These are phyloP conservation scores for Branchinecta lindahli DNA, from an alignment of 1,140 invertebrate species.

Conservation along the genomic window DNA sequence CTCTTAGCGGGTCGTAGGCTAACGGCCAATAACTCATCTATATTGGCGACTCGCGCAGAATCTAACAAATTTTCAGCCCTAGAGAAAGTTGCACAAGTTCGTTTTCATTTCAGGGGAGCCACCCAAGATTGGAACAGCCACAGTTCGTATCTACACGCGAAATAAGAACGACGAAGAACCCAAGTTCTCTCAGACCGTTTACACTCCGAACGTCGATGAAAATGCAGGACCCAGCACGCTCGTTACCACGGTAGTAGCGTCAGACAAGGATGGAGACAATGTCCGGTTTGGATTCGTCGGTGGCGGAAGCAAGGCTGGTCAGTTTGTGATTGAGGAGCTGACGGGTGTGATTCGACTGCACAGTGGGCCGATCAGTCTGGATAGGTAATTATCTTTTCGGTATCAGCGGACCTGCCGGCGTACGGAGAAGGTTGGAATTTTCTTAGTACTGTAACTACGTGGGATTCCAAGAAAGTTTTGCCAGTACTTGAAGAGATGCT, in stretches of 20 bases:
- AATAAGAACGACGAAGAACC: conserved; percentile 93
- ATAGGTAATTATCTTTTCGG: conserved; percentile 33
- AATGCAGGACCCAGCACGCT: conserved; percentile 84
- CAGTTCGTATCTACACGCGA: conserved; percentile 82
- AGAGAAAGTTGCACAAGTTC: too few relatives aligned
- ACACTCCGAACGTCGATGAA: conserved; percentile 88
- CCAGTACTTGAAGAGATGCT: too few relatives aligned
- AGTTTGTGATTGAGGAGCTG: conserved; percentile 88
- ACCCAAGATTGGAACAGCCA: conserved; percentile 74
- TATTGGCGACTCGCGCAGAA: too few relatives aligned
- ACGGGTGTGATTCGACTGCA: conserved; percentile 83
- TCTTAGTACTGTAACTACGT: too few relatives aligned
- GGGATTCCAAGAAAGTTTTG: too few relatives aligned
- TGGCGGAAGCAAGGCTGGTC: conserved; percentile 68
- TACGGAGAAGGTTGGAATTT: too few relatives aligned
- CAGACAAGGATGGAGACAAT: conserved; percentile 88
- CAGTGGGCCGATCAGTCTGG: conserved; percentile 62
- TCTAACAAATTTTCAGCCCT: too few relatives aligned
- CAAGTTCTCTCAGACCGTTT: conserved; percentile 89
- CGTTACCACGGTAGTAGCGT: conserved; percentile 84
- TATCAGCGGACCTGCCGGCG: conserved; percentile 31
- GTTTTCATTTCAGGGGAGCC: conserved; percentile 47
- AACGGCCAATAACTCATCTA: too few relatives aligned
- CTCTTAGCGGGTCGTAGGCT: too few relatives aligned
- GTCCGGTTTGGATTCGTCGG: conserved; percentile 85